These are phyloP conservation scores for Bradypus variegatus DNA, from an alignment of 2,797 vertebrate genomes.

Conservation along the genomic window DNA sequence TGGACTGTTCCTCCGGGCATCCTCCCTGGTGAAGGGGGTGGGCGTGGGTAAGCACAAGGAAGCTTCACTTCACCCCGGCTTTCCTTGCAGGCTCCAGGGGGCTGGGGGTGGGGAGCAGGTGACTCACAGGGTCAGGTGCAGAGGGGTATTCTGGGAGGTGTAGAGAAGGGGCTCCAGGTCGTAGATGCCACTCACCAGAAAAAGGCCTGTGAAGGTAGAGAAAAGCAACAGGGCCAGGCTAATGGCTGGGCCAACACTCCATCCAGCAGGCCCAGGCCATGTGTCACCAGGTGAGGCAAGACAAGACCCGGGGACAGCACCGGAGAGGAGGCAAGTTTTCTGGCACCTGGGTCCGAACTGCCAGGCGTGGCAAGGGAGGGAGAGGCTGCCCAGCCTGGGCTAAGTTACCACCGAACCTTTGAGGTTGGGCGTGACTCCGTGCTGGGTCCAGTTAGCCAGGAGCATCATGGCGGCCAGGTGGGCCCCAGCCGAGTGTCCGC, in stretches of 20 bases:
- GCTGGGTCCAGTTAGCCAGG: slow-evolving; percentile 84
- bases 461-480: slow-evolving; percentile 91
- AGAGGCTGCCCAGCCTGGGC: neutral
- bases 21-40: slow-evolving; percentile 78
- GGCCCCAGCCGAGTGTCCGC: slow-evolving; percentile 93
- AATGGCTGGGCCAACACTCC: neutral
- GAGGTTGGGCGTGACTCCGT: slow-evolving; percentile 78
- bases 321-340: neutral
- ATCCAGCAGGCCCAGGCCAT: no score
- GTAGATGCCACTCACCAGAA: slow-evolving; percentile 91
- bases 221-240: neutral
- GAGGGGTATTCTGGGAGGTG: slow-evolving; percentile 81
- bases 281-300: neutral
- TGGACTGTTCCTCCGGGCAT: slow-evolving; percentile 87
- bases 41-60: neutral
- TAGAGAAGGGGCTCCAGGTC: slow-evolving; percentile 85
- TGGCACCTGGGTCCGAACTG: neutral
- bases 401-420: slow-evolving; percentile 76
- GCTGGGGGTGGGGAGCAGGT: rapidly evolving
- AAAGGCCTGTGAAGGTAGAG: slow-evolving; percentile 74
- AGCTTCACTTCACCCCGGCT: neutral
- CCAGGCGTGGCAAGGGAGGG: neutral
- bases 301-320: neutral
- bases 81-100: neutral
- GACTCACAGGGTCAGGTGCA: slow-evolving; percentile 86